phyloP scores from a whole-genome alignment of 2,113 vertebrate genomes.

The Fregata magnificens region DNA sequence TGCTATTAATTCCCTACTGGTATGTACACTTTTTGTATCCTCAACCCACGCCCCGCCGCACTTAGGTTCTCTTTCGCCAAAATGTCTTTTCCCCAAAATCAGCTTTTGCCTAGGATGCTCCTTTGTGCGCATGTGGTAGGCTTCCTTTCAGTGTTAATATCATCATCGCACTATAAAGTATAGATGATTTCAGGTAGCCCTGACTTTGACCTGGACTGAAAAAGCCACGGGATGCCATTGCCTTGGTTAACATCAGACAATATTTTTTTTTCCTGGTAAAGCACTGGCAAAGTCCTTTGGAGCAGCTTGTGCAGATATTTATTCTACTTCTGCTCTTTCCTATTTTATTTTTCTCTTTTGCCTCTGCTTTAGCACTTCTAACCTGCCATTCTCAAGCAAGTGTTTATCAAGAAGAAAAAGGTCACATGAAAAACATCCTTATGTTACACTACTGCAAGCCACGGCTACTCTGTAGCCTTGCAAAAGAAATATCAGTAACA shows the following conservation, averaged over 20 bases:
- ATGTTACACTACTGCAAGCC: not conserved
- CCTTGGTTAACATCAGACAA: not conserved
- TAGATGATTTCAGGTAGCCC: not conserved
- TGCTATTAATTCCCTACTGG: not conserved
- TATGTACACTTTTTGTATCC: not conserved
- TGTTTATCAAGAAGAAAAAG: not conserved
- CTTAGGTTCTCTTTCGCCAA: not conserved
- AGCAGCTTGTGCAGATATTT: not conserved
- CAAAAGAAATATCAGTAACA: not conserved
- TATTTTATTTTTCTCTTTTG: not conserved
- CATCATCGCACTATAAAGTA: not conserved
- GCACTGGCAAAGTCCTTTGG: not conserved
- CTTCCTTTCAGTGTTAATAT: not conserved
- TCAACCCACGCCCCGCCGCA: fast-evolving
- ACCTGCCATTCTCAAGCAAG: not conserved
- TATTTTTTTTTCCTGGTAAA: not conserved
- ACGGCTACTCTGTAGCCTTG: not conserved
- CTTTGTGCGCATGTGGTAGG: not conserved
- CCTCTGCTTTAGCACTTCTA: not conserved
- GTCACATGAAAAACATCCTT: not conserved
- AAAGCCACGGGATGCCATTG: not conserved
- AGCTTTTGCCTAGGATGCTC: not conserved
- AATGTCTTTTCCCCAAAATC: not conserved
- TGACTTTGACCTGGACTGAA: not conserved
- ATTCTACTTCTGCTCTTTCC: not conserved